Evolutionary conservation across 2,888 invertebrate species (phyloP).

Genomic region (Stenurella melanura): DNA sequence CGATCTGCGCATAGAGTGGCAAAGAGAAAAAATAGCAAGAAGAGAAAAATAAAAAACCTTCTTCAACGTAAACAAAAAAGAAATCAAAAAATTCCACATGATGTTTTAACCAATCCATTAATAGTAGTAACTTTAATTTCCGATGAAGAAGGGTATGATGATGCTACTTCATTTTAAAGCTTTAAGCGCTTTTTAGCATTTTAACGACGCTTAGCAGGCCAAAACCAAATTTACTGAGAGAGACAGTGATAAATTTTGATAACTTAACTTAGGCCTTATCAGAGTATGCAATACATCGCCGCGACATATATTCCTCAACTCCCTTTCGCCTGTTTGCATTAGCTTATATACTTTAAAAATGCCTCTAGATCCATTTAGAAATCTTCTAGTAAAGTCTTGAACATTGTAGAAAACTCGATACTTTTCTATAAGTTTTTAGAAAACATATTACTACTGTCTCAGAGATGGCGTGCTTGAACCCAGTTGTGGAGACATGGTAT

Average conservation of each 20-base stretch:
- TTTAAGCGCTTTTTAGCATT: constrained; percentile 20
- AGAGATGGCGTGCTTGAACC: too few relatives aligned
- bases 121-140: constrained; percentile 35
- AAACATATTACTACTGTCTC: too few relatives aligned
- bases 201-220: not conserved
- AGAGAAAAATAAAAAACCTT: constrained; percentile 43
- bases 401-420: too few relatives aligned
- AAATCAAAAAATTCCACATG: constrained; percentile 16
- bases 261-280: too few relatives aligned
- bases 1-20: constrained; percentile 35
- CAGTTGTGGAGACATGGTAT: too few relatives aligned
- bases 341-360: too few relatives aligned
- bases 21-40: constrained; percentile 44
- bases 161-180: constrained; percentile 21
- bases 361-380: too few relatives aligned
- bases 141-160: constrained; percentile 41
- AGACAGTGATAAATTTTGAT: not conserved
- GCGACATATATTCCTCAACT: too few relatives aligned
- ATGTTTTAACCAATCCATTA: constrained; percentile 7
- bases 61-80: constrained; percentile 38
- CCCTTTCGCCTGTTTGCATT: too few relatives aligned
- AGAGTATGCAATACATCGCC: too few relatives aligned
- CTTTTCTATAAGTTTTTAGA: too few relatives aligned
- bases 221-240: not conserved
- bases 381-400: too few relatives aligned